Conservation (phyloP, 2,888 invertebrate species). For the Mesorhabditis spiculigera region DNA sequence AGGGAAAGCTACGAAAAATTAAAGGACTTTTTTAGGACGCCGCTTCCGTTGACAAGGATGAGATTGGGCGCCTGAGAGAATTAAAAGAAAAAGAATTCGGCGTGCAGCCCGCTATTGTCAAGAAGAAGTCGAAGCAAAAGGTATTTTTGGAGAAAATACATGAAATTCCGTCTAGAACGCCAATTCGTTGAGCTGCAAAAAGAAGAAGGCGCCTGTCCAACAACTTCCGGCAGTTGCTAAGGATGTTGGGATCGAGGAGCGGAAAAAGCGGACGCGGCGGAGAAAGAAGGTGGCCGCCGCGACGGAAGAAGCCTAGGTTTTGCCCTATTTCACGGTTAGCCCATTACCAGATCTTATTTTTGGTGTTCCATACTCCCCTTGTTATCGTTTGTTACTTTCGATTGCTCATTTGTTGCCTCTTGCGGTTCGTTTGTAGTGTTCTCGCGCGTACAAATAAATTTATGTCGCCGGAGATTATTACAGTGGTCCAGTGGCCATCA, state of each 20-base stretch:
- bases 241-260: neutral
- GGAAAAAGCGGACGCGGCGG: neutral
- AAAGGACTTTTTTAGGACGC: constrained; percentile 8
- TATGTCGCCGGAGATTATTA: no score
- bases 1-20: constrained; percentile 12
- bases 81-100: constrained; percentile 18
- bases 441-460: no score
- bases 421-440: no score
- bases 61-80: constrained; percentile 27
- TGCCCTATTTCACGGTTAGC: no score
- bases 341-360: no score
- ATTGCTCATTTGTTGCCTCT: no score
- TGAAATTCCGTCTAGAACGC: constrained; percentile 25
- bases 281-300: no score
- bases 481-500: no score
- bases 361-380: no score
- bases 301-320: no score
- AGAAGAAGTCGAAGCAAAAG: constrained; percentile 29
- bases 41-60: constrained; percentile 13
- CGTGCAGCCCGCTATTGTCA: constrained; percentile 10
- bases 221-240: neutral
- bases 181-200: constrained; percentile 56
- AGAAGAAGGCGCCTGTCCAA: constrained; percentile 29
- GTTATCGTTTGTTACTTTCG: no score
- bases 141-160: constrained; percentile 10